Evolutionary conservation across 2,113 vertebrate genomes (phyloP).

Genomic region (crab-eating macaque (Macaca fascicularis)): DNA sequence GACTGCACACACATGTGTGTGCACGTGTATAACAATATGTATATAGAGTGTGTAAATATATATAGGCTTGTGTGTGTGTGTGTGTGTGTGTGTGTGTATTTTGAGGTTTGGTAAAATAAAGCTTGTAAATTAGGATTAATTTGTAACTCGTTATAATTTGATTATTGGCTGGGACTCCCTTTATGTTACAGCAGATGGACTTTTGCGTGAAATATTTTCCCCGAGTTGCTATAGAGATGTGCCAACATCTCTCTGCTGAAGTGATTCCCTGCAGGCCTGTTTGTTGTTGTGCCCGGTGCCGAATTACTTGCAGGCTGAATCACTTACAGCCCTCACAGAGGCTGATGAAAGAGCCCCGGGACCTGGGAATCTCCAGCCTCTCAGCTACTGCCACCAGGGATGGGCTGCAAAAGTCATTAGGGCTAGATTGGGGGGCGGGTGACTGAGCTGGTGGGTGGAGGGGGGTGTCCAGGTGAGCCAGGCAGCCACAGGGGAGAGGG

Average conservation of each 20-base stretch:
- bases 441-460: not conserved
- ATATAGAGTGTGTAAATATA: too few species aligned
- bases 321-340: constrained; percentile 79
- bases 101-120: constrained; percentile 77
- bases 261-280: constrained; percentile 85
- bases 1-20: not conserved
- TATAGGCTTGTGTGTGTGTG: rapidly evolving
- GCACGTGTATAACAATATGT: not conserved
- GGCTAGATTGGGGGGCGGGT: not conserved
- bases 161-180: constrained; percentile 82
- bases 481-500: constrained; percentile 65
- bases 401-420: constrained; percentile 78
- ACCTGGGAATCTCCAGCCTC: constrained; percentile 71
- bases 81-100: not conserved
- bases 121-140: constrained; percentile 84
- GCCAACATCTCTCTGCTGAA: constrained; percentile 86
- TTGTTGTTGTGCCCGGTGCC: constrained; percentile 83
- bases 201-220: constrained; percentile 87
- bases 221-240: constrained; percentile 87
- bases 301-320: constrained; percentile 79
- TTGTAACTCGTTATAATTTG: constrained; percentile 73
- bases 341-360: constrained; percentile 82
- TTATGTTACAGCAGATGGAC: constrained; percentile 86
- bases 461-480: constrained; percentile 60
- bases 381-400: constrained; percentile 69